A percentile compares a stretch with the other conserved stretches of the same genome.
Conservation (phyloP, 1,140 invertebrate species). For the Saccostrea echinata region DNA sequence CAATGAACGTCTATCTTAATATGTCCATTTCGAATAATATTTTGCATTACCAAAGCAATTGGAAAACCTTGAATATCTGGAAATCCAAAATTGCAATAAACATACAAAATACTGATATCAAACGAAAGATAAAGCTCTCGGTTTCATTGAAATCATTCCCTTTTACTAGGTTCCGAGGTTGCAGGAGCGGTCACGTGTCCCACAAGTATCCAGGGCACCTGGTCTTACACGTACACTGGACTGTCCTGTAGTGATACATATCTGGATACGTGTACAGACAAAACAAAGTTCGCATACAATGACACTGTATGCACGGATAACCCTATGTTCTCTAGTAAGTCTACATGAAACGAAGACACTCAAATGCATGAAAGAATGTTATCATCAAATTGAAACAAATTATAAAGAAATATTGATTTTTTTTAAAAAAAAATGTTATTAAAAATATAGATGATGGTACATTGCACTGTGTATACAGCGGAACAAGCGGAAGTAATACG, state of each 20-base stretch:
- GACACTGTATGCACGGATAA: background rate
- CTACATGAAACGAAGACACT: background rate
- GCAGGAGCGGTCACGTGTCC: constrained; percentile 8
- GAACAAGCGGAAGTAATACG: background rate
- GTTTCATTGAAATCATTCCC: background rate
- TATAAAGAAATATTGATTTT: background rate
- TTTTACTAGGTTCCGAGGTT: background rate
- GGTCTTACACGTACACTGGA: constrained; percentile 33
- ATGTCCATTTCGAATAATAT: too few species aligned
- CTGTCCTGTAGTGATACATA: background rate
- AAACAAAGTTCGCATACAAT: constrained; percentile 31
- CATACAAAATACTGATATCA: too few species aligned
- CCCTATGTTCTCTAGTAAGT: constrained; percentile 17
- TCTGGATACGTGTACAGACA: constrained; percentile 16
- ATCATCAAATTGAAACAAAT: background rate
- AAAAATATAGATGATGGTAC: background rate
- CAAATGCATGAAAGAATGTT: background rate
- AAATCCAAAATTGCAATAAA: too few species aligned
- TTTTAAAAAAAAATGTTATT: background rate
- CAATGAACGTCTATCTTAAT: too few species aligned
- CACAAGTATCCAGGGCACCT: constrained; percentile 16
- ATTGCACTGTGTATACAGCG: constrained; percentile 24
- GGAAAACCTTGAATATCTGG: too few species aligned
- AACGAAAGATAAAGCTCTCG: too few species aligned
- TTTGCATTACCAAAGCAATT: too few species aligned